A percentile compares a stretch with the other conserved stretches of the same genome.
Conservation (phyloP, 2,113 vertebrate species). For the Amia ocellicauda region DNA sequence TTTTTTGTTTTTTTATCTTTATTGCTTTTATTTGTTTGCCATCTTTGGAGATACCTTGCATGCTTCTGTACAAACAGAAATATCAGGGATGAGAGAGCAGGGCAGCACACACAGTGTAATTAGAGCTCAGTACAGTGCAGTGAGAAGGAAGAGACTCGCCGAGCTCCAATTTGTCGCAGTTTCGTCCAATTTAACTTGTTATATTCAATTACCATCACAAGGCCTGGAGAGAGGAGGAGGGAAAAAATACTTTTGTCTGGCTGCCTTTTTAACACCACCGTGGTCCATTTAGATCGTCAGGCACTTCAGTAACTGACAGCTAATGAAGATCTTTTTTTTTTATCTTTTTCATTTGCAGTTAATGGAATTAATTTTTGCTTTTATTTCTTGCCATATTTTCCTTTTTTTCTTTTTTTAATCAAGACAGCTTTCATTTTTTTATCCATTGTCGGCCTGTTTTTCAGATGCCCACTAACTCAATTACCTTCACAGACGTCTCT, state of each 20-base stretch:
- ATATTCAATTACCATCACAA: conserved; percentile 22
- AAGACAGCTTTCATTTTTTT: too few species aligned
- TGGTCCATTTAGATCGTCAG: neutral
- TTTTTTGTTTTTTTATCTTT: too few species aligned
- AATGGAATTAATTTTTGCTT: neutral
- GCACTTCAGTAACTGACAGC: neutral
- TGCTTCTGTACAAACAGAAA: conserved; percentile 17
- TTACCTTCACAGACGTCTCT: neutral
- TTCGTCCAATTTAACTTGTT: conserved; percentile 36
- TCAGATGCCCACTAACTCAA: neutral
- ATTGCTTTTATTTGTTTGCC: neutral
- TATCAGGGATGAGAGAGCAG: conserved; percentile 18
- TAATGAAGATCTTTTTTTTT: too few species aligned
- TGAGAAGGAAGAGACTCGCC: conserved; percentile 17
- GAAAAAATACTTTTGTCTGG: neutral
- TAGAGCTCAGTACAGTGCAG: conserved; percentile 26
- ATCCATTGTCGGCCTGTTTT: too few species aligned
- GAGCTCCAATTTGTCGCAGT: conserved; percentile 32
- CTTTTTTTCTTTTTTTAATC: too few species aligned
- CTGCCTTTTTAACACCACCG: neutral
- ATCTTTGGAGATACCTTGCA: neutral
- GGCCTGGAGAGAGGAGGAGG: conserved; percentile 10
- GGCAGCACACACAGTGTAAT: conserved; percentile 37
- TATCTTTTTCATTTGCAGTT: neutral
- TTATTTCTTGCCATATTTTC: too few species aligned